These are phyloP conservation scores for Epistrophe eligans DNA, from an alignment of 2,888 invertebrate species.

Conservation along the genomic window DNA sequence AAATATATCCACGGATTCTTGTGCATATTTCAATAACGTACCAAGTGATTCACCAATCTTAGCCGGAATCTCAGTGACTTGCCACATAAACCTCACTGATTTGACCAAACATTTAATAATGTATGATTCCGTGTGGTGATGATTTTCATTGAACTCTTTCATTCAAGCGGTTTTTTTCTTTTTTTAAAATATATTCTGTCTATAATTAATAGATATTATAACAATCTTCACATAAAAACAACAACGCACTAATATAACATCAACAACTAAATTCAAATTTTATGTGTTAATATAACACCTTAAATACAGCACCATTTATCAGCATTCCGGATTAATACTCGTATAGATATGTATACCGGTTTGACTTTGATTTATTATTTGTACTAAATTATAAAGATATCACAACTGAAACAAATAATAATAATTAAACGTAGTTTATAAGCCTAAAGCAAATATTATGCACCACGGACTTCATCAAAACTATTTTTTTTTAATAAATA, in stretches of 20 bases:
- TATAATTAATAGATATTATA: not conserved
- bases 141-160: conserved; percentile 76
- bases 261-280: conserved; percentile 8
- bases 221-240: conserved; percentile 27
- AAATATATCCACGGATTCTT: conserved; percentile 83
- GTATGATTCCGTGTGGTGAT: conserved; percentile 78
- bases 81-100: conserved; percentile 83
- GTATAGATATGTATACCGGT: not conserved
- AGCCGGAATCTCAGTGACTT: conserved; percentile 83
- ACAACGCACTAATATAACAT: conserved; percentile 15
- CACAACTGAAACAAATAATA: conserved; percentile 48
- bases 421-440: not conserved
- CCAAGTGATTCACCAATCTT: conserved; percentile 84
- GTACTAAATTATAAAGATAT: conserved; percentile 31
- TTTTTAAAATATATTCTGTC: not conserved
- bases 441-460: not conserved
- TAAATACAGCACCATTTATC: conserved; percentile 41
- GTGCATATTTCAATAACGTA: conserved; percentile 84
- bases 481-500: conserved; percentile 1
- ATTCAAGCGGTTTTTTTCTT: conserved; percentile 51
- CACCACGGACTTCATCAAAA: not conserved
- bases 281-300: conserved; percentile 43
- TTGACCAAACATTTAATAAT: conserved; percentile 82
- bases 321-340: not conserved
- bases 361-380: conserved; percentile 37